These are phyloP conservation scores for Oryzias curvinotus DNA, from an alignment of 2,113 vertebrate genomes.

Conservation along the genomic window DNA sequence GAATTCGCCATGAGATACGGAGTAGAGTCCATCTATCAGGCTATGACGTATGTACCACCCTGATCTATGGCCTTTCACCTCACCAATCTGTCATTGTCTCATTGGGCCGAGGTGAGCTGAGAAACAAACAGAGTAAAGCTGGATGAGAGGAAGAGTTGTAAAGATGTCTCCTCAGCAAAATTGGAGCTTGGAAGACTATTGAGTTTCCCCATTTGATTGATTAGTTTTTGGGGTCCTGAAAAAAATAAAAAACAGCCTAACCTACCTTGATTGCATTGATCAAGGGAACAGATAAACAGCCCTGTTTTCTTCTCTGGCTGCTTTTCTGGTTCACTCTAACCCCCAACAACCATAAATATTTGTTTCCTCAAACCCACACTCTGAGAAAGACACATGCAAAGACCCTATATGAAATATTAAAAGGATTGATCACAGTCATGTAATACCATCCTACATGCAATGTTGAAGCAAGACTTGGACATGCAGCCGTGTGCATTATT, in stretches of 20 bases:
- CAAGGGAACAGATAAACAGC: conserved; percentile 39
- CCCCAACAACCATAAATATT: conserved; percentile 23
- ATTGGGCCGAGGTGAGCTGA: conserved; percentile 47
- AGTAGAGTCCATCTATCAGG: conserved; percentile 98
- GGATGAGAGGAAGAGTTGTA: conserved; percentile 41
- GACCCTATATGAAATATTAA: conserved; percentile 5
- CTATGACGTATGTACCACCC: conserved; percentile 90
- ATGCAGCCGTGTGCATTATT: conserved; percentile 2
- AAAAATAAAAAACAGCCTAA: conserved; percentile 43
- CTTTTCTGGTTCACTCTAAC: conserved; percentile 30
- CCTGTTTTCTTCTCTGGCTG: conserved; percentile 18
- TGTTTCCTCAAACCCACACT: conserved; percentile 1
- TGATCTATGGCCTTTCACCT: conserved; percentile 67
- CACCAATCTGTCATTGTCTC: conserved; percentile 63
- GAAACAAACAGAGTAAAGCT: conserved; percentile 25
- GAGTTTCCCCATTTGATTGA: conserved; percentile 59
- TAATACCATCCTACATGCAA: not conserved
- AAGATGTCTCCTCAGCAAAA: conserved; percentile 70
- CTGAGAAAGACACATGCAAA: conserved; percentile 4
- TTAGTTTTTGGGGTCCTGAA: conserved; percentile 47
- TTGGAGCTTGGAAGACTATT: conserved; percentile 47
- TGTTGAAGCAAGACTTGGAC: not conserved
- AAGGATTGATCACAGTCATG: conserved; percentile 31
- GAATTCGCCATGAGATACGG: conserved; percentile 98
- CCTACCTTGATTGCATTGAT: conserved; percentile 55